Evolutionary conservation across 2,797 vertebrate genomes (phyloP).

Genomic region (Parambassis ranga): DNA sequence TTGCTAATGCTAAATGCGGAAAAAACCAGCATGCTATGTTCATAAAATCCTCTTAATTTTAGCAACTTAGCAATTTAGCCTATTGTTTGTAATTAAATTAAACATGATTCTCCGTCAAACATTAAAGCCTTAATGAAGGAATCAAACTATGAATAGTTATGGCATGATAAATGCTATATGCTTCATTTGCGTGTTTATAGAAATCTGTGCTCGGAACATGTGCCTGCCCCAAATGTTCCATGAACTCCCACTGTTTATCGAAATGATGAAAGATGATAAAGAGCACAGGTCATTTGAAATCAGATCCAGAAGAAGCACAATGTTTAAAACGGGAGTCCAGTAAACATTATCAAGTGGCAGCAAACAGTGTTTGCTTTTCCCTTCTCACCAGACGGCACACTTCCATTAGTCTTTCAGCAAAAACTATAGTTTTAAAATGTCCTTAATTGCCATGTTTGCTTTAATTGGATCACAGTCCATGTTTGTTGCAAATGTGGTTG

Average conservation of each 20-base stretch:
- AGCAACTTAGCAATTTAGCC: no score
- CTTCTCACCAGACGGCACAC: not conserved
- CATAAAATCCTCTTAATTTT: no score
- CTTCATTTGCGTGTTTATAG: not conserved
- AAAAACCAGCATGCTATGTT: no score
- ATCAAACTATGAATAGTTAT: not conserved
- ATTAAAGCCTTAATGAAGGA: no score
- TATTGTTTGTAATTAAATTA: not conserved
- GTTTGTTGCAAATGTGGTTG: not conserved
- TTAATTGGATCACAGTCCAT: not conserved
- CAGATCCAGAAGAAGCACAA: not conserved
- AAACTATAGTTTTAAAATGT: not conserved
- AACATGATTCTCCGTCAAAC: not conserved
- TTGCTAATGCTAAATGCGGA: no score
- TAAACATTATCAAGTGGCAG: not conserved
- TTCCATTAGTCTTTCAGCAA: not conserved
- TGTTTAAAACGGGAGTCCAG: conserved; percentile 4
- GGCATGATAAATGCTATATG: not conserved
- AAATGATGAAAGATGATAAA: not conserved
- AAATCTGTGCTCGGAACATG: not conserved
- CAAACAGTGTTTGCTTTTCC: not conserved
- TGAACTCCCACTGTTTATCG: not conserved
- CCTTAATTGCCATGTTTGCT: not conserved
- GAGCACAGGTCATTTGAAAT: not conserved
- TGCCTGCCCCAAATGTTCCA: not conserved